Base-by-base conservation (phyloP, 1,140 invertebrate species). In the Trypoxylus dichotomus region DNA sequence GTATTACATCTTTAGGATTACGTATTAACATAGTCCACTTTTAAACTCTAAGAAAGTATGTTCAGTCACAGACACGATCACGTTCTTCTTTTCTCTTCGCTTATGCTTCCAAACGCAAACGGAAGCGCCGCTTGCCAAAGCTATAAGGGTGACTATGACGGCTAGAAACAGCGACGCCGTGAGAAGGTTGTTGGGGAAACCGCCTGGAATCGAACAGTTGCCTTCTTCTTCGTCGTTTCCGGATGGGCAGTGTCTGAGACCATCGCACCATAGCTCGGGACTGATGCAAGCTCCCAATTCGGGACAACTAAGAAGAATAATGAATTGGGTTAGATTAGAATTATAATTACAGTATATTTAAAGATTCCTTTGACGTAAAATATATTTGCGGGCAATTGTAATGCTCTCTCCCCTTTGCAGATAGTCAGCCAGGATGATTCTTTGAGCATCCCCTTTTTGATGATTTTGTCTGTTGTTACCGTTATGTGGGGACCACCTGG, bases 281-380 rank as follows among this genome's bases (percentile, higher is more conserved):
- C 90, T 92, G 79, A 94, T 93, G 84, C 93, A 94, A 1, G 92
- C 93, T 27, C 92, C 90, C 15, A 93, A 85, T 82, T 93, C 92
- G 0, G 92, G 92, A 82, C 92, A 93, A 80, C 90, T 91, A 54
- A 75, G 11, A 47, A 75, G 37, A 41, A 25, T n/a, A 75, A 75
- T 19, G 11, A 75, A 47, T 37, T 41, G n/a, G n/a, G n/a, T n/a
- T n/a, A n/a, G n/a, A n/a, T n/a, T n/a, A n/a, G n/a, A n/a, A n/a
- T n/a, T n/a, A n/a, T n/a, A n/a, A n/a, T n/a, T n/a, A n/a, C n/a
- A n/a, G n/a, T n/a, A n/a, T n/a, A n/a, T n/a, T n/a, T n/a, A n/a
- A n/a, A n/a, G n/a, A n/a, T n/a, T n/a, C n/a, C n/a, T n/a, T n/a
- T n/a, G n/a, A n/a, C n/a, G n/a, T n/a, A n/a, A n/a, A n/a, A n/a